Conservation (phyloP, 2,797 vertebrate species). For the Carcharodon carcharias region DNA sequence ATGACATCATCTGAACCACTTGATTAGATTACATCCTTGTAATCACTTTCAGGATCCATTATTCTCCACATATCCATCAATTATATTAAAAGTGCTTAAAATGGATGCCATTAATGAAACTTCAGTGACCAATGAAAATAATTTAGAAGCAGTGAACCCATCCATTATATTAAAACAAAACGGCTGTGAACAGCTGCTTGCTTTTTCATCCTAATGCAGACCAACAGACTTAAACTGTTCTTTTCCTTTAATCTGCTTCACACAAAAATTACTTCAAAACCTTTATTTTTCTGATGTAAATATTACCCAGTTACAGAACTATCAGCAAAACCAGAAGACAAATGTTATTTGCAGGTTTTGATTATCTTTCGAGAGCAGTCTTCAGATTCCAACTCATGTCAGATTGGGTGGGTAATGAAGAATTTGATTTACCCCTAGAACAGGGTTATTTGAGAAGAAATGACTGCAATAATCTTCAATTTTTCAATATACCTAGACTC, state of each 20-base stretch:
- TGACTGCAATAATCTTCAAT: not conserved
- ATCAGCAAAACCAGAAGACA: not conserved
- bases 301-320: not conserved
- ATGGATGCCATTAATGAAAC: constrained; percentile 35
- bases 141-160: constrained; percentile 29
- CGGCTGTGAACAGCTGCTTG: not conserved
- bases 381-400: not conserved
- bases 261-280: not conserved
- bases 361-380: not conserved
- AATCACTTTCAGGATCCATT: constrained; percentile 37
- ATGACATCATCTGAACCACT: constrained; percentile 38
- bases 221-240: not conserved
- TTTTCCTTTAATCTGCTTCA: not conserved
- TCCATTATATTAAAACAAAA: constrained; percentile 18
- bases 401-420: constrained; percentile 14
- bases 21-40: constrained; percentile 38
- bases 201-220: not conserved
- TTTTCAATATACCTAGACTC: not conserved
- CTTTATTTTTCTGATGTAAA: not conserved
- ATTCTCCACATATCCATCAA: constrained; percentile 36
- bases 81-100: constrained; percentile 36
- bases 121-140: constrained; percentile 33
- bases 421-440: not conserved
- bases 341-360: not conserved
- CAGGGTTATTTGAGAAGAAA: not conserved